These are phyloP conservation scores for Echinometra lucunter DNA, from an alignment of 53 echinoderm and acorn worm genomes.

Conservation along the genomic window DNA sequence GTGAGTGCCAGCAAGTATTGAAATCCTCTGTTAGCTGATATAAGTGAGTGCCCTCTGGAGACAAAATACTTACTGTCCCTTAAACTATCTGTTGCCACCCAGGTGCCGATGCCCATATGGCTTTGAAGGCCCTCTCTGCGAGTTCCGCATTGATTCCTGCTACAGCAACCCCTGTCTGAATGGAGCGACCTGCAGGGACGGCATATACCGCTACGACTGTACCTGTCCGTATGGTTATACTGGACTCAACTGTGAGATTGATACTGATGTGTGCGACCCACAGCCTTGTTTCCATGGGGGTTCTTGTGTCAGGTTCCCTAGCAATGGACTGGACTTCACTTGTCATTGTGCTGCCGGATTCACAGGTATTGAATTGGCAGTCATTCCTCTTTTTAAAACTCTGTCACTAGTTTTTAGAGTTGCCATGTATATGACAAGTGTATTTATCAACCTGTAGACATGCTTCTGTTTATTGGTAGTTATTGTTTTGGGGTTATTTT, in stretches of 20 bases:
- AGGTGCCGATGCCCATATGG: constrained; percentile 86
- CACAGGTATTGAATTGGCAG: constrained; percentile 74
- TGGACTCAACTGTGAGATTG: constrained; percentile 88
- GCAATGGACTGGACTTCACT: constrained; percentile 79
- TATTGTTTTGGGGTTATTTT: too few relatives aligned
- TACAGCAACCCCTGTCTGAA: constrained; percentile 86
- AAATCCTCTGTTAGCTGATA: too few relatives aligned
- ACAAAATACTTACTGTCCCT: background rate
- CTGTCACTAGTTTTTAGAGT: background rate
- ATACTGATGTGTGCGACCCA: constrained; percentile 93
- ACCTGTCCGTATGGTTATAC: constrained; percentile 78
- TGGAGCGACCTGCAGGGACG: constrained; percentile 90
- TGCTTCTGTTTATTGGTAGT: too few relatives aligned
- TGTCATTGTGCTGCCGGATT: constrained; percentile 92
- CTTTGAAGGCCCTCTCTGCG: constrained; percentile 83
- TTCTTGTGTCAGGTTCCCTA: constrained; percentile 81
- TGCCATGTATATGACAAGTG: too few relatives aligned
- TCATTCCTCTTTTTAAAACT: background rate
- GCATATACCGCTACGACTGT: constrained; percentile 85
- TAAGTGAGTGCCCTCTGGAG: too few relatives aligned
- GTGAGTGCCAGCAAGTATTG: too few relatives aligned
- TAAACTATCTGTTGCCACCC: background rate
- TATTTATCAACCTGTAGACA: too few relatives aligned
- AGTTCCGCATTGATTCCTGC: constrained; percentile 85
- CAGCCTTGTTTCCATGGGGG: constrained; percentile 97